Evolutionary conservation across 1,140 invertebrate species (phyloP), one percentile per base, ranked within the genome.

Genomic region (Lepidurus arcticus): DNA sequence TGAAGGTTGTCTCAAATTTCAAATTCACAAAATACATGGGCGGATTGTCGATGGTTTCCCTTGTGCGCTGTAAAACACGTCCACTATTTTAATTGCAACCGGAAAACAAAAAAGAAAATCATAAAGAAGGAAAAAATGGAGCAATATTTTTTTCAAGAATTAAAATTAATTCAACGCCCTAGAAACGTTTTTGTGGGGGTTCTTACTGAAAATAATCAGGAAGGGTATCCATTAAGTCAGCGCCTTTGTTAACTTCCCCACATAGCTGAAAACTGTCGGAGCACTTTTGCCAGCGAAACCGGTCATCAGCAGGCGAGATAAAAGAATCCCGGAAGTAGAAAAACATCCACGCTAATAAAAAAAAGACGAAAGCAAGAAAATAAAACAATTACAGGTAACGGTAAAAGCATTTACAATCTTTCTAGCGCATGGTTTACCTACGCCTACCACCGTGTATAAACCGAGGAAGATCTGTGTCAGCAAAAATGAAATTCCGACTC

Each of bases 281-380:
- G 76, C 85, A 86, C 83, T 93, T 89, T 16, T 92, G 90, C 94
- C 94, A 96, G 84, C 91, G 88, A 84, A 94, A 96, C 78, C 86
- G 86, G 82, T 94, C 92, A 77, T 90, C 87, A 34, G 34, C 34
- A 75, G 92, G 90, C 1, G 92, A 92, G 78, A 94, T 93, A 82
- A 96, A 96, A 3, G 93, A 93, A 85, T 96, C 94, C 80, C 94
- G 88, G 82, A 91, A 92, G 85, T 94, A 97, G 74, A 95, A 90
- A 82, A 96, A 92, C 85, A 96, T 90, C 94, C 94, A 97, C 8
- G 93, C 93, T 65, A 65, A 9, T 13, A 16, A 65, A 65, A 24
- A 65, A 7, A 21, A 65, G 13, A 47, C 34, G 13, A n/a, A 13
- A 65, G 16, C 53, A 7, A 65, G n/a, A 65, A 13, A 65, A 65